phyloP scores from a whole-genome alignment of 2,113 vertebrate species.

The Barbus barbus region DNA sequence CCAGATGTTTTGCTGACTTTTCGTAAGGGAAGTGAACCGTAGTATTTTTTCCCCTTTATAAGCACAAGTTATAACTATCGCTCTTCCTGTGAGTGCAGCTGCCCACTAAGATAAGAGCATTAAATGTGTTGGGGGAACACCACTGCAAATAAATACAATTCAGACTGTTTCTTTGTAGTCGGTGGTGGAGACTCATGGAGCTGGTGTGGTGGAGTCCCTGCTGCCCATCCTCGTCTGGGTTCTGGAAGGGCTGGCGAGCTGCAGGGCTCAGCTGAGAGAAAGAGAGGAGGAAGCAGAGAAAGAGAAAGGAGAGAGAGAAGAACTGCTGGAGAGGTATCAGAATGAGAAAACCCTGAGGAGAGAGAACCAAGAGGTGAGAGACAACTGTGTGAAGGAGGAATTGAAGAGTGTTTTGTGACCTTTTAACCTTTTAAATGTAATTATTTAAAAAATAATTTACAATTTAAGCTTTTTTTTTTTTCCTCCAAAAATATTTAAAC shows the following conservation, averaged over 20 bases:
- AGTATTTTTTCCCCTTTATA: neutral
- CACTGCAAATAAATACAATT: neutral
- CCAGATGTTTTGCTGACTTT: constrained; percentile 17
- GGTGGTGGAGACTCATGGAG: constrained; percentile 75
- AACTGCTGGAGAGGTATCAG: constrained; percentile 74
- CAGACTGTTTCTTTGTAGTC: constrained; percentile 58
- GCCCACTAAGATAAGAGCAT: constrained; percentile 36
- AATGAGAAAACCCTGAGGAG: constrained; percentile 70
- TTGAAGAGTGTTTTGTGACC: neutral
- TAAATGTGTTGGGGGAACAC: neutral
- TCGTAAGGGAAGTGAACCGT: constrained; percentile 41
- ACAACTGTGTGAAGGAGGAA: neutral
- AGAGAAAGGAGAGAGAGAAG: constrained; percentile 71
- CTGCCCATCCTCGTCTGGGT: constrained; percentile 80
- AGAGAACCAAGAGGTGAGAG: constrained; percentile 76
- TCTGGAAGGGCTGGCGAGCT: constrained; percentile 77
- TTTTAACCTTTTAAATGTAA: neutral
- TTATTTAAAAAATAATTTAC: too few relatives aligned
- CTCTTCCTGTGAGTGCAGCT: constrained; percentile 44
- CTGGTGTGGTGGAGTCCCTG: constrained; percentile 77
- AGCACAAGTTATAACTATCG: constrained; percentile 5
- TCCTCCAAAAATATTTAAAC: neutral
- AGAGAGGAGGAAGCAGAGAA: constrained; percentile 70
- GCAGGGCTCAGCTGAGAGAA: constrained; percentile 74
- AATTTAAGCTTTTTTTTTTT: neutral